Base-by-base conservation (phyloP, 2,797 vertebrate genomes). In the Sebastes melanostomus region DNA sequence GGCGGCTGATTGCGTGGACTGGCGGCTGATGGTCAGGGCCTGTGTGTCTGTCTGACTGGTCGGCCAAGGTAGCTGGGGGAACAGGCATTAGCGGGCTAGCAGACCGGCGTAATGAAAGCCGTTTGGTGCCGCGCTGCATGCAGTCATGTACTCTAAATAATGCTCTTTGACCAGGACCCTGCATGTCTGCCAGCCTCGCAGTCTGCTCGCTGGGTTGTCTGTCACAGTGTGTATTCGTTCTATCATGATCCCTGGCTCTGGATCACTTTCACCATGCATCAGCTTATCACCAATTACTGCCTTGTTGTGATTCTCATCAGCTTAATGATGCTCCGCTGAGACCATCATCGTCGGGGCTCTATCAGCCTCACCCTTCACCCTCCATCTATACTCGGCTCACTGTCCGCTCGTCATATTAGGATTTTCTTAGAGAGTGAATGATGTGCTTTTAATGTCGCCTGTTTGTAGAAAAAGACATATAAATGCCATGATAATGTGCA, bases 1-100 rank as follows among this genome's bases (percentile, higher is more conserved):
- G 86, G 89, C 87, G 90, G 93, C 92, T 94, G 92, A 94, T 92
- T 94, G 91, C 75, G 81, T 36, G 91, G 93, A 83, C 93, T 93
- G 92, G 94, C 92, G 91, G 91, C 92, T 95, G 95, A 94, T 94
- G 94, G 94, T 94, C 93, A 93, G 94, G 93, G 92, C 85, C 93
- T 94, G 92, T 90, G 89, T 86, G 94, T 93, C 94, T 95, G 94
- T 83, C 88, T 91, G 90, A 72, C 83, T 87, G 90, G 73, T 66
- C 18, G 24, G 58, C 78, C 65, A 1, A 78, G 82, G 88, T 82
- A 88, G 85, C 82, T 27, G 76, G 85, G 84, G 84, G 79, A 83
- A 34, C 68, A 52, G n/a, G 80, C 90, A 92, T 93, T 93, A 93
- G 89, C 69, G 18, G 54, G 79, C 83, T 60, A 76, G 75, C 85